Evolutionary conservation across 1,140 invertebrate species (phyloP).

Genomic region (Brachionus rubens): DNA sequence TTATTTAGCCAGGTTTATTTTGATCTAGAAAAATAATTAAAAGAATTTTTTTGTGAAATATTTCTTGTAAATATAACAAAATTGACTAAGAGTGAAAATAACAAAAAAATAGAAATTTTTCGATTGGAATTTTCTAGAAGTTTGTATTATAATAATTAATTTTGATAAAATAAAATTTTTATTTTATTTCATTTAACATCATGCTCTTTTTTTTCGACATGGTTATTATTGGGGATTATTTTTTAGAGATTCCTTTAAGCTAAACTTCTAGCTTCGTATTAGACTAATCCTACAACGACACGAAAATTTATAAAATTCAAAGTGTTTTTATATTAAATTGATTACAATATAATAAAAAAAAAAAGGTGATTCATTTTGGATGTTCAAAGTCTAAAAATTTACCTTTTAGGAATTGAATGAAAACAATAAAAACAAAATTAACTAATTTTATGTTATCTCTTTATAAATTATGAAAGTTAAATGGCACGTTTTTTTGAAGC

Average conservation of each 20-base stretch:
- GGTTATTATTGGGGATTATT: not conserved
- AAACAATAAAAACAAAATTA: too few relatives aligned
- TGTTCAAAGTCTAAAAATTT: too few relatives aligned
- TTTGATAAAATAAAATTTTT: conserved; percentile 26
- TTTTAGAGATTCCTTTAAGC: not conserved
- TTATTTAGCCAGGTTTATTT: not conserved
- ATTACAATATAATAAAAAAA: too few relatives aligned
- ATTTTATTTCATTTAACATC: not conserved
- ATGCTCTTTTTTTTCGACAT: not conserved
- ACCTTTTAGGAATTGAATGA: too few relatives aligned
- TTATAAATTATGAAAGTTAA: too few relatives aligned
- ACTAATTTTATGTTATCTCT: too few relatives aligned
- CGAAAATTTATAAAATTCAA: not conserved
- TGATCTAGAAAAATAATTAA: not conserved
- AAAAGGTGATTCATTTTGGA: too few relatives aligned
- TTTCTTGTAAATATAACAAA: conserved; percentile 5
- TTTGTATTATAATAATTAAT: conserved; percentile 34
- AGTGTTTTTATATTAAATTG: too few relatives aligned
- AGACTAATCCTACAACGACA: not conserved
- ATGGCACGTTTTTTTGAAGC: too few relatives aligned
- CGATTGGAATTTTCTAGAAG: conserved; percentile 24
- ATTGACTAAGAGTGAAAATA: too few relatives aligned
- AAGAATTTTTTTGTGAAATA: not conserved
- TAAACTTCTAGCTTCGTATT: not conserved
- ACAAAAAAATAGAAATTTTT: too few relatives aligned